Conservation (phyloP, 2,797 vertebrate genomes). For the Odontamblyopus rebecca region DNA sequence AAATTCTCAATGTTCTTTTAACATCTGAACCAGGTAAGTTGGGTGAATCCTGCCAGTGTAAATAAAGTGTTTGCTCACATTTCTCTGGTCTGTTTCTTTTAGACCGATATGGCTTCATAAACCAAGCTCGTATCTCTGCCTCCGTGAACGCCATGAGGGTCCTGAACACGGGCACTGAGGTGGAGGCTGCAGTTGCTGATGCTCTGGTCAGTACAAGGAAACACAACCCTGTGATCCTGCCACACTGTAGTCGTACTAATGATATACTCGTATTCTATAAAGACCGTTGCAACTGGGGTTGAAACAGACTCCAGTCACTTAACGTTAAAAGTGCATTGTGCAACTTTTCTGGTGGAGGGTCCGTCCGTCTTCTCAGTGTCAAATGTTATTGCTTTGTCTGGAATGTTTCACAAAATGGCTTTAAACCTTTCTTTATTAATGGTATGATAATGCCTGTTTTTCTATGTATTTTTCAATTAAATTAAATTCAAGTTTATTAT, state of each 20-base stretch:
- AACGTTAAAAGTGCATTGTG: neutral
- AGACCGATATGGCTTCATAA: conserved; percentile 95
- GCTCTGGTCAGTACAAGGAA: conserved; percentile 85
- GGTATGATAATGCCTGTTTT: no score
- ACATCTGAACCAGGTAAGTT: conserved; percentile 40
- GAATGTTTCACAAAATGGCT: no score
- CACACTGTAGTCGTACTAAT: neutral
- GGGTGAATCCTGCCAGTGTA: neutral
- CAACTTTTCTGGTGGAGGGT: no score
- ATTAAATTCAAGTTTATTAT: no score
- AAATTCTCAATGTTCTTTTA: neutral
- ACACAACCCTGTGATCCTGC: neutral
- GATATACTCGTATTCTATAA: neutral
- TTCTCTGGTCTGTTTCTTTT: conserved; percentile 51
- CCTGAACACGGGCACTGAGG: conserved; percentile 93
- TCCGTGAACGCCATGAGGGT: conserved; percentile 94
- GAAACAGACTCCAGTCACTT: neutral
- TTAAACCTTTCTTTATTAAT: no score
- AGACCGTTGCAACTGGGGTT: neutral
- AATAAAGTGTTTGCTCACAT: conserved; percentile 23
- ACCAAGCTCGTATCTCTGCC: conserved; percentile 91
- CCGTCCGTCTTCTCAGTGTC: no score
- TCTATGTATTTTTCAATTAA: no score
- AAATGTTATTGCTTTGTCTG: no score
- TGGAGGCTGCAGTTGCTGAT: conserved; percentile 96